phyloP scores from a whole-genome alignment of 2,797 vertebrate species.

The Dendrocincla fuliginosa region DNA sequence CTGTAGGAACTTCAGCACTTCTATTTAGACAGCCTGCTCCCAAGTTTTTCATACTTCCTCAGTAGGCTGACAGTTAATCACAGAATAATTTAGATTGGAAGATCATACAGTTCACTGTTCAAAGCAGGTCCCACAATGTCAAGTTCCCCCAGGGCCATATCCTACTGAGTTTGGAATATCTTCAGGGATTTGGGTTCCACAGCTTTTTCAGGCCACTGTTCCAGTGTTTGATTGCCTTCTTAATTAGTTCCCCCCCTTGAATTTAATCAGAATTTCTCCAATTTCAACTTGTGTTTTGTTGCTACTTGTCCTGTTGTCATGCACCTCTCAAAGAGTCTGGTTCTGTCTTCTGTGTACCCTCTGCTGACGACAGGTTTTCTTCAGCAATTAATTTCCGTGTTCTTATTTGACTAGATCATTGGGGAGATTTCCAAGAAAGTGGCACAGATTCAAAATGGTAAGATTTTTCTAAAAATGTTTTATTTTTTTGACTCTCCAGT shows the following conservation, averaged over 20 bases:
- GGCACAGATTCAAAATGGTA: slow-evolving; percentile 97
- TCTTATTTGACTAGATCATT: slow-evolving; percentile 85
- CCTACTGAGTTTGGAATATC: not conserved
- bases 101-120: not conserved
- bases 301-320: rapidly evolving
- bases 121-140: not conserved
- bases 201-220: not conserved
- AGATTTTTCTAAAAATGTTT: slow-evolving; percentile 25
- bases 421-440: slow-evolving; percentile 98
- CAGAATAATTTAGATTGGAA: not conserved
- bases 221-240: not conserved
- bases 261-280: not conserved
- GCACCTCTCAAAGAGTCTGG: not conserved
- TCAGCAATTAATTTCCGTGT: not conserved
- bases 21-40: not conserved
- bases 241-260: not conserved
- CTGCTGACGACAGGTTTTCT: not conserved
- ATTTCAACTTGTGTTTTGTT: not conserved
- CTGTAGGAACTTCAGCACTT: rapidly evolving
- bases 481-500: not conserved
- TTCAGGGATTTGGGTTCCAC: not conserved
- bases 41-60: not conserved
- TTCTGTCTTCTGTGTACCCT: not conserved
- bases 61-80: not conserved
- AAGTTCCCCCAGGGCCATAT: not conserved